Evolutionary conservation across 2,797 vertebrate species (phyloP).

Genomic region (Kryptopterus vitreolus): DNA sequence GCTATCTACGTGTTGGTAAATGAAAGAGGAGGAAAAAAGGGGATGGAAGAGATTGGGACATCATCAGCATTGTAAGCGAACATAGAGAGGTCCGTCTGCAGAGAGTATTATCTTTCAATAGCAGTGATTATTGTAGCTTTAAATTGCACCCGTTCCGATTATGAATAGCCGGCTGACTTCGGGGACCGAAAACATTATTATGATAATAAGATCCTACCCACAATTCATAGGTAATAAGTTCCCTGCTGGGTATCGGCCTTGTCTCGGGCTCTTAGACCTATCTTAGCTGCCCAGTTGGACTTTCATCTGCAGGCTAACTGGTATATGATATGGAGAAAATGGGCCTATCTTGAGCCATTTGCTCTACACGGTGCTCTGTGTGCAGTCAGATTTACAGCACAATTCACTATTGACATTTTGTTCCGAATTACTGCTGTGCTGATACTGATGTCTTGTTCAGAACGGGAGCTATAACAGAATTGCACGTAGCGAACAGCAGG

Average conservation of each 20-base stretch:
- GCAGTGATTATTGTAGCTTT: constrained; percentile 55
- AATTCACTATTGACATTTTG: constrained; percentile 20
- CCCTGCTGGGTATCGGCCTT: constrained; percentile 39
- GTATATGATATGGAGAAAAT: constrained; percentile 45
- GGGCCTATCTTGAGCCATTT: constrained; percentile 44
- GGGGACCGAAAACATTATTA: constrained; percentile 58
- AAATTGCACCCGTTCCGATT: constrained; percentile 54
- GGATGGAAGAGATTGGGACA: constrained; percentile 45
- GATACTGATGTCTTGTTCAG: background rate
- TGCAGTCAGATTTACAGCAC: constrained; percentile 1
- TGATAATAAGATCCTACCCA: constrained; percentile 57
- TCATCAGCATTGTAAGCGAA: constrained; percentile 48
- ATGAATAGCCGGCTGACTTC: constrained; percentile 62
- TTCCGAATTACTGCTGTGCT: background rate
- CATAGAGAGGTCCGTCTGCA: constrained; percentile 45
- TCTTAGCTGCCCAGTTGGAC: constrained; percentile 46
- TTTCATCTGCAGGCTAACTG: constrained; percentile 28
- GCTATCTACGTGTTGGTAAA: constrained; percentile 45
- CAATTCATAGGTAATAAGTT: constrained; percentile 57
- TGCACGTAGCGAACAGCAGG: background rate
- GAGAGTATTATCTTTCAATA: constrained; percentile 58
- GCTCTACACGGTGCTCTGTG: constrained; percentile 39
- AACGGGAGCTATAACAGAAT: background rate
- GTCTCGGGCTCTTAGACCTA: constrained; percentile 43
- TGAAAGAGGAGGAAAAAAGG: constrained; percentile 46